Percentiles rank a stretch among this genome's conserved stretches.
Conservation (phyloP, 1,140 invertebrate genomes). For the Anastrepha obliqua region DNA sequence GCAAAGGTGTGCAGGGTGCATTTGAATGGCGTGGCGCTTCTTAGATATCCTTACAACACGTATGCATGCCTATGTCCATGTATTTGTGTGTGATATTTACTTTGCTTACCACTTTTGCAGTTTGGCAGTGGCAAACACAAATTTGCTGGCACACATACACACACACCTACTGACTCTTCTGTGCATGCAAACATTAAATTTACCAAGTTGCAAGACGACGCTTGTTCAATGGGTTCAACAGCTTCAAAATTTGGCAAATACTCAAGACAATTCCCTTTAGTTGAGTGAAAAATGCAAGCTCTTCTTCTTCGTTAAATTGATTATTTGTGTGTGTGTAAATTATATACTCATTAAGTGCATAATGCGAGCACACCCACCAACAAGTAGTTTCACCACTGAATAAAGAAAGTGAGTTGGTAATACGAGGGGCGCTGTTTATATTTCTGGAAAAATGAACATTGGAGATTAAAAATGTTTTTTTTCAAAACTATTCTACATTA, state of each 20-base stretch:
- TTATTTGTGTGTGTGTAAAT: not conserved
- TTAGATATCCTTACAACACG: not conserved
- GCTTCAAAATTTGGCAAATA: not conserved
- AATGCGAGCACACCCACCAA: too few species aligned
- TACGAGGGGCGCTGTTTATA: too few species aligned
- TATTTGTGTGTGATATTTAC: not conserved
- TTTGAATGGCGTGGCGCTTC: not conserved
- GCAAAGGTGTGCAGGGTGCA: constrained; percentile 41
- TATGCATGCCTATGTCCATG: not conserved
- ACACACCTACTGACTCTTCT: too few species aligned
- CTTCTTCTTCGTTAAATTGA: not conserved
- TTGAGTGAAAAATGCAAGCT: not conserved
- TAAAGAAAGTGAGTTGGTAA: too few species aligned
- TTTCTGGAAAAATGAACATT: too few species aligned
- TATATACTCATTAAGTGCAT: not conserved
- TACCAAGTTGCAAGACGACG: too few species aligned
- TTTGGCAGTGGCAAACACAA: not conserved
- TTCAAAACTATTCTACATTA: too few species aligned
- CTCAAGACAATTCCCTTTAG: not conserved
- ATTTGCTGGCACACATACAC: not conserved
- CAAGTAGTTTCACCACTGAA: too few species aligned
- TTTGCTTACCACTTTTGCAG: not conserved
- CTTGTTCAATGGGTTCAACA: not conserved
- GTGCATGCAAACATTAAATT: too few species aligned
- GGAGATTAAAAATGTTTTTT: too few species aligned